Base-by-base conservation (phyloP, 2,113 vertebrate genomes). In the Brachyhypopomus gauderio region DNA sequence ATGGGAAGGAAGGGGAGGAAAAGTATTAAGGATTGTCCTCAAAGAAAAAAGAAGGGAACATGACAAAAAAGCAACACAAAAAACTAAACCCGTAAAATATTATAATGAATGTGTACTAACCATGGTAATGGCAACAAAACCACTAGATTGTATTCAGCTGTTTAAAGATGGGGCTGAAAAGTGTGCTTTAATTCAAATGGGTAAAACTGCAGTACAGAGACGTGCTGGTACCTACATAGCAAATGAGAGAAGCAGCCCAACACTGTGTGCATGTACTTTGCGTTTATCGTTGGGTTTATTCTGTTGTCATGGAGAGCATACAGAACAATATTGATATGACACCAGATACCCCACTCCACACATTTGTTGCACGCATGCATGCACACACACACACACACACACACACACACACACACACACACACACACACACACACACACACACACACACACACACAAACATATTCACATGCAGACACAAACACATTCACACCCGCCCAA, bases 241-340 rank as follows among this genome's bases (percentile, higher is more conserved):
- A 90, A 89, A 64, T 60, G 59, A 92, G 5, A 67, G 27, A 89
- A 83, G 87, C 85, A 91, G 88, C 88, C 89, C 76, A 92, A 92
- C 76, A 69, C 30, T 89, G 91, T 84, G 62, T 73, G 63, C 80
- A 82, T 64, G 92, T 91, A 92, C 91, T 77, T 20, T 45, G 77
- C 41, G 91, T 92, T 90, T 62, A 93, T 91, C 91, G 72, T 23
- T 45, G 77, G 55, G 92, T 92, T 90, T 62, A 93, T 91, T 75
- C 90, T 93, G 93, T 95, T 94, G 91, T 92, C 91, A 93, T 84
- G 88, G 93, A 90, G 93, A 91, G 94, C 93, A 80, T 79, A 63
- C 71, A 87, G 78, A 87, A 81, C 79, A 81, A 84, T 84, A 82
- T 82, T 84, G 83, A 84, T 83, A 80, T 80, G 78, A 70, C 83